phyloP scores from a whole-genome alignment of 2,888 invertebrate species.

The Aphrophora alni region DNA sequence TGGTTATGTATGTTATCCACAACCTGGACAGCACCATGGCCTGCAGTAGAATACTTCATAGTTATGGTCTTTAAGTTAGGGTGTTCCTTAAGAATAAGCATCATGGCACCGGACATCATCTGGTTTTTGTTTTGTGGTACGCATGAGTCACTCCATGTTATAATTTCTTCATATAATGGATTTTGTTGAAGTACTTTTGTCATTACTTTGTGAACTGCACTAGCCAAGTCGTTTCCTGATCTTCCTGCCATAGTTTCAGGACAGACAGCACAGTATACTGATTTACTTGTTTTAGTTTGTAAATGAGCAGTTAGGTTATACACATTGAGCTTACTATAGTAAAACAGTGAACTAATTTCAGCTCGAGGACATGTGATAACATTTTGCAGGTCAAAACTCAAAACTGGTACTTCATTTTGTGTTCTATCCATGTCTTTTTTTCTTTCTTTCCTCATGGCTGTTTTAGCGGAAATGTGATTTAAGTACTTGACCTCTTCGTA shows the following conservation, averaged over 20 bases:
- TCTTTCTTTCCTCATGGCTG: too few relatives aligned
- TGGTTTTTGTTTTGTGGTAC: slow-evolving; percentile 22
- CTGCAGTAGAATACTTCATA: slow-evolving; percentile 14
- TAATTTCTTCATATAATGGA: neutral
- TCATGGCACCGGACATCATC: slow-evolving; percentile 8
- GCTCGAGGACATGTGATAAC: neutral
- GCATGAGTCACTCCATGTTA: slow-evolving; percentile 15
- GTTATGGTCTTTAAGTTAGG: neutral
- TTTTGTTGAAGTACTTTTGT: neutral
- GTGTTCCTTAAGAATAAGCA: neutral
- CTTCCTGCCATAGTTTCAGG: neutral
- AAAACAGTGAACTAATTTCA: neutral
- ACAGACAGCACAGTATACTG: neutral
- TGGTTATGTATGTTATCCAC: slow-evolving; percentile 21
- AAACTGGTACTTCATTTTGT: too few relatives aligned
- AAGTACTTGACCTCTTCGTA: too few relatives aligned
- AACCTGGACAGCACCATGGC: slow-evolving; percentile 20
- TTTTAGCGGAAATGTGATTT: too few relatives aligned
- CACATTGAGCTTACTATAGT: neutral
- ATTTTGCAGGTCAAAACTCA: neutral
- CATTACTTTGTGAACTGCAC: neutral
- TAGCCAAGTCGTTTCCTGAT: neutral
- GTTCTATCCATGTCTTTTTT: too few relatives aligned
- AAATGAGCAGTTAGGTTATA: neutral
- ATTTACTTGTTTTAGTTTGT: neutral